A percentile compares a stretch with the other conserved stretches of the same genome.
Evolutionary conservation across 2,797 vertebrate species (phyloP).

Genomic region (Falco naumanni): DNA sequence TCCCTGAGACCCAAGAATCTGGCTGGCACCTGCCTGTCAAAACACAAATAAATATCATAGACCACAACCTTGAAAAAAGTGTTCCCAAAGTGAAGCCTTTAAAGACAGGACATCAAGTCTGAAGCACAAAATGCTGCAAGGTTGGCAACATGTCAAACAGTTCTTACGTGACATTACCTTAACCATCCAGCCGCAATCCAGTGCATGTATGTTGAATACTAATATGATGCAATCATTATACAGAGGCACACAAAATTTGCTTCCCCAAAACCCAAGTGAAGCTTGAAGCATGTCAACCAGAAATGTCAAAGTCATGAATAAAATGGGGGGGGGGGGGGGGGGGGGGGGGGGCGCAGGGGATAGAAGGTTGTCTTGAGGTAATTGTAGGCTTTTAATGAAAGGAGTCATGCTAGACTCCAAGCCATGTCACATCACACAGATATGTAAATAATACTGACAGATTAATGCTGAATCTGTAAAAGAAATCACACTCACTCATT

Average conservation of each 20-base stretch:
- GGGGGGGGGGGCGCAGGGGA: too few species aligned
- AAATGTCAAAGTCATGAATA: neutral
- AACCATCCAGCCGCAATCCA: neutral
- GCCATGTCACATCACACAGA: neutral
- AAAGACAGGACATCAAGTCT: neutral
- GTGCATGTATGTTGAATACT: neutral
- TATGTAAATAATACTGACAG: neutral
- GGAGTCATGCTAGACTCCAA: neutral
- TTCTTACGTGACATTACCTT: neutral
- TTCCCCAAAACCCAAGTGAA: neutral
- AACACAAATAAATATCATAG: neutral
- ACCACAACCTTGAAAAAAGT: neutral
- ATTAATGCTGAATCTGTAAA: neutral
- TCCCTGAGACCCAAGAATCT: accelerated
- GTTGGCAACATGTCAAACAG: neutral
- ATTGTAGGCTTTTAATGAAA: neutral
- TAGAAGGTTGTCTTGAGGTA: neutral
- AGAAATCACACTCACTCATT: neutral
- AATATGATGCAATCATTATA: neutral
- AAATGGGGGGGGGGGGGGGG: neutral
- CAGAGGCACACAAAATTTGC: neutral
- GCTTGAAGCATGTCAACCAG: neutral
- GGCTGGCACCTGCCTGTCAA: neutral
- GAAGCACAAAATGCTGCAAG: neutral
- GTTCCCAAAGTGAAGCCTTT: neutral